Percentiles rank a stretch among this genome's conserved stretches.
phyloP scores from a whole-genome alignment of 2,888 invertebrate species.

The Hirtodrosophila duncani region DNA sequence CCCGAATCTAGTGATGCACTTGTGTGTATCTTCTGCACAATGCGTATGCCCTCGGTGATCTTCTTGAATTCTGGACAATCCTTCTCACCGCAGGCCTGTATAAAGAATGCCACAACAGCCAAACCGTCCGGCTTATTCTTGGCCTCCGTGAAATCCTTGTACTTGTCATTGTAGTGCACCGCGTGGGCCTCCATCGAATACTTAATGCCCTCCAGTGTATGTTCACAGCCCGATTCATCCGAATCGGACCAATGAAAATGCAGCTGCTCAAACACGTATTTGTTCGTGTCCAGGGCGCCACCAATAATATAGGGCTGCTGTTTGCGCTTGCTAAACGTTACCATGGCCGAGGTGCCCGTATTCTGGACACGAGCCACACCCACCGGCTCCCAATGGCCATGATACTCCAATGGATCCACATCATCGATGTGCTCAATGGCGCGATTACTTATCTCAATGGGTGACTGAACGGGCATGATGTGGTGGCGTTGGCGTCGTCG shows the following conservation, averaged over 20 bases:
- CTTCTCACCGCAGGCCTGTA: constrained; percentile 82
- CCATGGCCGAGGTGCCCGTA: constrained; percentile 80
- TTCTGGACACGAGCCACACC: constrained; percentile 77
- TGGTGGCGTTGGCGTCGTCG: background rate
- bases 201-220: constrained; percentile 86
- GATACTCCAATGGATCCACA: constrained; percentile 77
- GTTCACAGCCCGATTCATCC: constrained; percentile 88
- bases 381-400: constrained; percentile 78
- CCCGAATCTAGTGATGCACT: constrained; percentile 77
- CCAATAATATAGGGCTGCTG: constrained; percentile 82
- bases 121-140: constrained; percentile 84
- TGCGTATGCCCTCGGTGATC: constrained; percentile 80
- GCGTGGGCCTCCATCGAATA: constrained; percentile 89
- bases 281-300: constrained; percentile 82
- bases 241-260: constrained; percentile 90
- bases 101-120: constrained; percentile 85
- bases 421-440: constrained; percentile 78
- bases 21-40: constrained; percentile 76
- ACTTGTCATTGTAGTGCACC: constrained; percentile 87
- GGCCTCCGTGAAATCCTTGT: constrained; percentile 82
- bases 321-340: constrained; percentile 81
- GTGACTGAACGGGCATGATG: constrained; percentile 78
- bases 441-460: constrained; percentile 78
- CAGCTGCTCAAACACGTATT: constrained; percentile 86
- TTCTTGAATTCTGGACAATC: constrained; percentile 81